Percentiles rank a stretch among this genome's conserved stretches.
Evolutionary conservation across 2,113 vertebrate species (phyloP).

Genomic region (Tympanuchus pallidicinctus): DNA sequence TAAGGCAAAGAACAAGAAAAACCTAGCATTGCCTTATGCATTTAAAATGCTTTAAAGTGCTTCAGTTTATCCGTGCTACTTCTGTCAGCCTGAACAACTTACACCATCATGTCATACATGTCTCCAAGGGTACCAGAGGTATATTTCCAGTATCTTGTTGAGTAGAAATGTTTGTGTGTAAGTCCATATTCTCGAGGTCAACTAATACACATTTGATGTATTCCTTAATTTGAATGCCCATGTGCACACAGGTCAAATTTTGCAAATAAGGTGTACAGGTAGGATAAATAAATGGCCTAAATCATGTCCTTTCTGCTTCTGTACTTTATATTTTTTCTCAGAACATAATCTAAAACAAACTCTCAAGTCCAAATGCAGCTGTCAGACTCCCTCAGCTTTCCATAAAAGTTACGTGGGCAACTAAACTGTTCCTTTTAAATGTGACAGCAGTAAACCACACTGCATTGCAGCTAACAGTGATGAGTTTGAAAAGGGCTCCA

Average conservation of each 20-base stretch:
- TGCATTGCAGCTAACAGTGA: background rate
- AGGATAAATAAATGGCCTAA: background rate
- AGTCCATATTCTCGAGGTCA: conserved; percentile 19
- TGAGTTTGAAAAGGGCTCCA: background rate
- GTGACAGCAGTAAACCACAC: background rate
- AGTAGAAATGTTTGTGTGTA: background rate
- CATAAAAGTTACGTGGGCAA: background rate
- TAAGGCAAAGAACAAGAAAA: background rate
- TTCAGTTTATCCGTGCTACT: background rate
- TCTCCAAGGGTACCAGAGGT: background rate
- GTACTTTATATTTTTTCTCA: background rate
- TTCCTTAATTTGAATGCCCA: conserved; percentile 37
- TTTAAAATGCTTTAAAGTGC: background rate
- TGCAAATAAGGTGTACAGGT: background rate
- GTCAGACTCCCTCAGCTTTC: background rate
- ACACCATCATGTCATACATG: background rate
- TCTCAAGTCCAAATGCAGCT: background rate
- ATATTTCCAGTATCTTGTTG: background rate
- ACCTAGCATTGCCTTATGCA: background rate
- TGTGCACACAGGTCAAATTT: background rate
- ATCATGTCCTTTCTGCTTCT: background rate
- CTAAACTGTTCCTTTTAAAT: background rate
- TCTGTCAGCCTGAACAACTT: background rate
- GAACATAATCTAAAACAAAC: background rate
- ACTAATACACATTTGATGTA: conserved; percentile 2